phyloP scores from a whole-genome alignment of 2,888 invertebrate genomes.

The Prenolepis imparis region DNA sequence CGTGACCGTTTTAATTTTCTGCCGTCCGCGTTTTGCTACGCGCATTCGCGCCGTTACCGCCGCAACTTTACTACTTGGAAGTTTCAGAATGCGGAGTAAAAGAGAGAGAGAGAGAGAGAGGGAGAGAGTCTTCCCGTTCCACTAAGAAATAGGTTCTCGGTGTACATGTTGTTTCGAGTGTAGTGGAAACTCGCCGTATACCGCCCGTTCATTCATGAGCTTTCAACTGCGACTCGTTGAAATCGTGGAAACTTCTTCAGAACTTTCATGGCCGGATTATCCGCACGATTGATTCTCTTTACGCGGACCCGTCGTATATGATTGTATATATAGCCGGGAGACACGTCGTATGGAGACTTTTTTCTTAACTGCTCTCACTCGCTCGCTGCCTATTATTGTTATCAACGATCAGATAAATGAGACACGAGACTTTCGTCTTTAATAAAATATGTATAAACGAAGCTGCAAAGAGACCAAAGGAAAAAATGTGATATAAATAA shows the following conservation, averaged over 20 bases:
- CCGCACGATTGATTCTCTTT: slow-evolving; percentile 72
- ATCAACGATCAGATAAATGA: slow-evolving; percentile 21
- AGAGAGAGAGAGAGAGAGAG: slow-evolving; percentile 24
- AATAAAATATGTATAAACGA: background rate
- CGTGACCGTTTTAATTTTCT: slow-evolving; percentile 62
- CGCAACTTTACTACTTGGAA: slow-evolving; percentile 66
- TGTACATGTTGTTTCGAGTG: slow-evolving; percentile 69
- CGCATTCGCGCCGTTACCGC: slow-evolving; percentile 48
- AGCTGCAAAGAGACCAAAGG: background rate
- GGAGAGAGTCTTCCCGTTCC: slow-evolving; percentile 53
- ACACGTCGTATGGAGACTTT: background rate
- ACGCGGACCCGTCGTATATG: slow-evolving; percentile 60
- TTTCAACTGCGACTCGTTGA: slow-evolving; percentile 75
- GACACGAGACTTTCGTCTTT: background rate
- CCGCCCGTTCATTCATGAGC: slow-evolving; percentile 81
- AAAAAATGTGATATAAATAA: background rate
- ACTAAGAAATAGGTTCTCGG: slow-evolving; percentile 69
- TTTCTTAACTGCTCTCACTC: background rate
- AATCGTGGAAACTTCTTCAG: slow-evolving; percentile 74
- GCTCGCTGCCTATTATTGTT: background rate
- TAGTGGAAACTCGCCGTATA: slow-evolving; percentile 68
- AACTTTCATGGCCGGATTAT: slow-evolving; percentile 72
- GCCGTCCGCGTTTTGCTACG: slow-evolving; percentile 39
- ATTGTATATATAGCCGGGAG: slow-evolving; percentile 20
- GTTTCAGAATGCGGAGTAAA: slow-evolving; percentile 60